phyloP scores from a whole-genome alignment of 2,888 invertebrate species.

The Xanthia icteritia region DNA sequence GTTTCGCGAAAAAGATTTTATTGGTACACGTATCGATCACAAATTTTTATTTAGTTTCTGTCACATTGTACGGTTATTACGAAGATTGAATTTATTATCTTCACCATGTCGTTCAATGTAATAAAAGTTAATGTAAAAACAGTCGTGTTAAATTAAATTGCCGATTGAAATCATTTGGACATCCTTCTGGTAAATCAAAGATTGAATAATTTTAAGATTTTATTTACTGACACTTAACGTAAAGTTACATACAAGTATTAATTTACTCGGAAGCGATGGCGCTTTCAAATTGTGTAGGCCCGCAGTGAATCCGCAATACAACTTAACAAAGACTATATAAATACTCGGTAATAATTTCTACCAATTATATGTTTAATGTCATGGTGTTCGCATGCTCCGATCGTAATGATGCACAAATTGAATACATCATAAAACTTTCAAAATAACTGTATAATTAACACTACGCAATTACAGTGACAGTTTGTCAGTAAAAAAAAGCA shows the following conservation, averaged over 20 bases:
- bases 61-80: slow-evolving; percentile 65
- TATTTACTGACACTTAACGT: slow-evolving; percentile 43
- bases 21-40: slow-evolving; percentile 67
- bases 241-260: slow-evolving; percentile 38
- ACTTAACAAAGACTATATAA: slow-evolving; percentile 64
- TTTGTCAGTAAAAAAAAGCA: slow-evolving; percentile 73
- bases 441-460: slow-evolving; percentile 77
- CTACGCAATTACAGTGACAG: slow-evolving; percentile 76
- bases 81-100: slow-evolving; percentile 62
- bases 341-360: slow-evolving; percentile 65
- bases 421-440: slow-evolving; percentile 77
- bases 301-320: slow-evolving; percentile 40
- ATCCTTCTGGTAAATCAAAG: slow-evolving; percentile 56
- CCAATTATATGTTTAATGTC: slow-evolving; percentile 69
- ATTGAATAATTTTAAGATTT: slow-evolving; percentile 58
- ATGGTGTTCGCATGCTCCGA: slow-evolving; percentile 64
- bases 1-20: slow-evolving; percentile 69
- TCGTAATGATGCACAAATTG: slow-evolving; percentile 73
- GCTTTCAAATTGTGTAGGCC: slow-evolving; percentile 51
- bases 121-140: slow-evolving; percentile 65
- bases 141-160: slow-evolving; percentile 59
- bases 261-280: slow-evolving; percentile 48
- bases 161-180: slow-evolving; percentile 62
- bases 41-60: slow-evolving; percentile 65
- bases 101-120: slow-evolving; percentile 47